phyloP scores from a whole-genome alignment of 2,888 invertebrate species.

The Alentia gelatinosa region DNA sequence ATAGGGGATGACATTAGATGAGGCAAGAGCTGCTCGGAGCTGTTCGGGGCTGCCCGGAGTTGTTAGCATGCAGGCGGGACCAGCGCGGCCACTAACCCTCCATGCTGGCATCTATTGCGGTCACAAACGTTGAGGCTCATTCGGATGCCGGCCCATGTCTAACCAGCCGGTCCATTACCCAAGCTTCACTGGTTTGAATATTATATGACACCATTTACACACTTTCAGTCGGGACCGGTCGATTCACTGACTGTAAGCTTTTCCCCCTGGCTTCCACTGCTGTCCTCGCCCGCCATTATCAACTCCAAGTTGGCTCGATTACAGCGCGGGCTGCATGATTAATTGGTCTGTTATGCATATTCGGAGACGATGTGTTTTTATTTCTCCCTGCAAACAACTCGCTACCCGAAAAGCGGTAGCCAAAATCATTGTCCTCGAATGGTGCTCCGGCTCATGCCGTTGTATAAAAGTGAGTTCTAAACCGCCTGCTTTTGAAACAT shows the following conservation, averaged over 20 bases:
- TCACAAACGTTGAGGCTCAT: neutral
- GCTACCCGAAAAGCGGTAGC: too few relatives aligned
- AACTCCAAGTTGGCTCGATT: neutral
- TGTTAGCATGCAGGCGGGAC: too few relatives aligned
- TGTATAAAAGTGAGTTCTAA: too few relatives aligned
- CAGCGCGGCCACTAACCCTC: too few relatives aligned
- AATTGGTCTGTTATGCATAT: neutral
- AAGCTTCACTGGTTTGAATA: neutral
- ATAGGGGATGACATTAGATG: too few relatives aligned
- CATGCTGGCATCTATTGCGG: too few relatives aligned
- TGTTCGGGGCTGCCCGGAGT: too few relatives aligned
- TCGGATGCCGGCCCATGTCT: neutral
- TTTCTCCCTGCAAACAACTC: too few relatives aligned
- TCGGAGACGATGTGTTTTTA: neutral
- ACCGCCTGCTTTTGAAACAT: too few relatives aligned
- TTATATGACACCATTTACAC: neutral
- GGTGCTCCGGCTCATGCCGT: too few relatives aligned
- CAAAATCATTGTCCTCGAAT: too few relatives aligned
- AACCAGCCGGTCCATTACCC: neutral
- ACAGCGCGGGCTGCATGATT: neutral
- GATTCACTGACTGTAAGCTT: neutral
- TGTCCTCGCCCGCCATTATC: neutral
- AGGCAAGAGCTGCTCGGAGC: too few relatives aligned
- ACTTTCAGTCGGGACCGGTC: neutral
- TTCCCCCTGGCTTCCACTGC: neutral